phyloP scores from a whole-genome alignment of 2,113 vertebrate genomes.

The Nematolebias whitei region DNA sequence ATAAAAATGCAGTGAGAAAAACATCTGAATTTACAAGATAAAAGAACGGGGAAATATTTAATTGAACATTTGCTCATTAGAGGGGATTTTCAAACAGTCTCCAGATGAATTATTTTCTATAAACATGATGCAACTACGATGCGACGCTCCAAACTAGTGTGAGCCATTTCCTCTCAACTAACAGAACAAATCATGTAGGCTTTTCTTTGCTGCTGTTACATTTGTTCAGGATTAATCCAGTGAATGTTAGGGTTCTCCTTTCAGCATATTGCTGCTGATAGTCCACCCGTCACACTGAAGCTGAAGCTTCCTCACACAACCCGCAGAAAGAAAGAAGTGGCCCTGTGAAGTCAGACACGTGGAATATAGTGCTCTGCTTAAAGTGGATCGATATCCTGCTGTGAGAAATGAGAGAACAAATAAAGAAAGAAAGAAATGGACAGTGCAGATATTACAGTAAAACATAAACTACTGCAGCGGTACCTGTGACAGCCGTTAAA shows the following conservation, averaged over 20 bases:
- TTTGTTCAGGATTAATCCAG: conserved; percentile 9
- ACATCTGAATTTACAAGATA: background rate
- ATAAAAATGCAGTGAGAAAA: conserved; percentile 13
- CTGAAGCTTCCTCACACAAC: conserved; percentile 38
- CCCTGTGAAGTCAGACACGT: too few relatives aligned
- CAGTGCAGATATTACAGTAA: conserved; percentile 6
- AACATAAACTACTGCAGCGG: conserved; percentile 38
- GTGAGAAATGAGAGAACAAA: conserved; percentile 19
- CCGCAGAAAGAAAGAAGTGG: conserved; percentile 36
- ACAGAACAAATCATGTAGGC: conserved; percentile 11
- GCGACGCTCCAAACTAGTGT: background rate
- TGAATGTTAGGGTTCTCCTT: conserved; percentile 10
- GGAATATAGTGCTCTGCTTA: conserved; percentile 20
- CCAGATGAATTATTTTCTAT: conserved; percentile 26
- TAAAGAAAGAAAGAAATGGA: conserved; percentile 28
- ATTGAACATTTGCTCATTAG: conserved; percentile 27
- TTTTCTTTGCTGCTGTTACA: background rate
- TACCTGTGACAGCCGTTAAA: conserved; percentile 44
- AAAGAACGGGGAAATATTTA: background rate
- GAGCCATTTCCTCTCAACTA: conserved; percentile 2
- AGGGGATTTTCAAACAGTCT: conserved; percentile 31
- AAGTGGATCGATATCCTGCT: conserved; percentile 44
- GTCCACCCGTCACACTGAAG: conserved; percentile 1
- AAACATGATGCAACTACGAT: conserved; percentile 32
- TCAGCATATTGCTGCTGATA: conserved; percentile 13